These are phyloP conservation scores for Notocelia uddmanniana DNA, from an alignment of 2,888 invertebrate species.

Conservation along the genomic window DNA sequence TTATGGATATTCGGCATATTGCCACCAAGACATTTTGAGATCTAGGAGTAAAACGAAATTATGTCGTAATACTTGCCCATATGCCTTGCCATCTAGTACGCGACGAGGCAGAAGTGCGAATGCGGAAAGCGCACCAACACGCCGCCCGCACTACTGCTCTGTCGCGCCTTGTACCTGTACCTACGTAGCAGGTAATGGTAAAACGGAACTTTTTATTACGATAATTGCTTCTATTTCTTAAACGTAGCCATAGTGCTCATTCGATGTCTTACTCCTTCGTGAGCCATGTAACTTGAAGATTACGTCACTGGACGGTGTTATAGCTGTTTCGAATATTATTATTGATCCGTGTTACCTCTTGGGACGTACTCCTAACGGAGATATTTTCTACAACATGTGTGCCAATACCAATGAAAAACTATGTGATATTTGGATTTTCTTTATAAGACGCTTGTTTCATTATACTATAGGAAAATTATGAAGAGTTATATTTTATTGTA, in stretches of 20 bases:
- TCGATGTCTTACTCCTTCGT: not conserved
- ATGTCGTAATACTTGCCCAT: not conserved
- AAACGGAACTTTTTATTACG: not conserved
- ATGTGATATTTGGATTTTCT: conserved; percentile 46
- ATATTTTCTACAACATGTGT: conserved; percentile 31
- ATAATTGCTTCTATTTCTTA: not conserved
- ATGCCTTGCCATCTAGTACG: not conserved
- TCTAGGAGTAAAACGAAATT: no score
- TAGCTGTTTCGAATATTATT: conserved; percentile 7
- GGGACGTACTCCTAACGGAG: not conserved
- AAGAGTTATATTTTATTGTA: conserved; percentile 26
- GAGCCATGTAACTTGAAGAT: not conserved
- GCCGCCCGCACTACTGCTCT: not conserved
- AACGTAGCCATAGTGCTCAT: not conserved
- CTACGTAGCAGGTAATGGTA: not conserved
- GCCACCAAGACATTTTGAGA: no score
- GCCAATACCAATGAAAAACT: conserved; percentile 43
- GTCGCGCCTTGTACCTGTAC: not conserved
- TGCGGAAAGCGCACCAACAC: not conserved
- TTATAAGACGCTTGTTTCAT: conserved; percentile 38
- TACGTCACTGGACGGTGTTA: not conserved
- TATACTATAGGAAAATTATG: conserved; percentile 3
- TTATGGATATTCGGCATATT: no score
- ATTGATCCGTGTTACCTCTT: conserved; percentile 7
- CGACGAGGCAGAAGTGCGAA: not conserved